Evolutionary conservation across 2,113 vertebrate genomes (phyloP).

Genomic region (Passer domesticus): DNA sequence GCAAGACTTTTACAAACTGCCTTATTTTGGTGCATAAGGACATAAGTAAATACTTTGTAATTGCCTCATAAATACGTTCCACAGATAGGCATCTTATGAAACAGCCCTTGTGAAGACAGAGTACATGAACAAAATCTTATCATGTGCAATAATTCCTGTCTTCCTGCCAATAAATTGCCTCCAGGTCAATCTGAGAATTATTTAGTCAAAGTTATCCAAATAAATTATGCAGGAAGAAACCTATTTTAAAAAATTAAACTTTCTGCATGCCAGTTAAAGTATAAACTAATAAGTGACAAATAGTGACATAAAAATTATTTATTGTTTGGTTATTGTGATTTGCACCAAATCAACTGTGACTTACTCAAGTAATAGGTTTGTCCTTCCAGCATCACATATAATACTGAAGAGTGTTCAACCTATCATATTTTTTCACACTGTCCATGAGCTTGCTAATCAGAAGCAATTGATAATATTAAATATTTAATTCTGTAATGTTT

Average conservation of each 20-base stretch:
- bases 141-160: background rate
- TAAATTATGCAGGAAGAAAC: constrained; percentile 19
- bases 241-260: constrained; percentile 26
- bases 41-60: background rate
- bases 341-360: background rate
- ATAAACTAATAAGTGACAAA: background rate
- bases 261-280: background rate
- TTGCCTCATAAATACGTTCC: background rate
- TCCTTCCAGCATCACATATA: background rate
- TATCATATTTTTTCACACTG: background rate
- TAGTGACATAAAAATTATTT: background rate
- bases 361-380: background rate
- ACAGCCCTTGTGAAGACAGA: background rate
- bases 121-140: background rate
- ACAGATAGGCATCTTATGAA: background rate
- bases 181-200: background rate
- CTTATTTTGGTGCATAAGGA: background rate
- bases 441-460: constrained; percentile 56
- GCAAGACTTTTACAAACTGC: background rate
- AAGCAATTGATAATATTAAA: constrained; percentile 62
- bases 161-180: background rate
- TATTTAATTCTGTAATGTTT: constrained; percentile 71
- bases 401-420: background rate
- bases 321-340: background rate
- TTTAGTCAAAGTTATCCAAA: constrained; percentile 3